phyloP scores from a whole-genome alignment of 1,140 invertebrate genomes.

The Drosophila quadrilineata region DNA sequence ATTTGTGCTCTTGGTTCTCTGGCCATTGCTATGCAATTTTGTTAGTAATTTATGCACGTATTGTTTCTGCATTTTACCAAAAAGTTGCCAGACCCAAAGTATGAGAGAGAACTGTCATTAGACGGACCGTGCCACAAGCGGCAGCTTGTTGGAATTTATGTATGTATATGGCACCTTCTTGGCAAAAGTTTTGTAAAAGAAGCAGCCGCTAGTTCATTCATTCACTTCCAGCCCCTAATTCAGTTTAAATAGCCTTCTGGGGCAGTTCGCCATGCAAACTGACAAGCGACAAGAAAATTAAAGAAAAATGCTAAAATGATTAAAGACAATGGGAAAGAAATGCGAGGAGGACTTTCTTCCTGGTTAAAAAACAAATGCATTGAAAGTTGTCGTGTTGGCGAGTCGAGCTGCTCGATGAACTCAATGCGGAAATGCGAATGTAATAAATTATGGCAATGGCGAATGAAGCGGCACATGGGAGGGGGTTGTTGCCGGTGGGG shows the following conservation, averaged over 20 bases:
- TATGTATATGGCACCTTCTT: conserved; percentile 4
- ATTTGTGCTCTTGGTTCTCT: conserved; percentile 48
- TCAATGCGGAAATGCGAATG: conserved; percentile 61
- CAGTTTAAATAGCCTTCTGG: conserved; percentile 22
- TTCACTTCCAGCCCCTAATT: conserved; percentile 16
- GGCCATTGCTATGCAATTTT: conserved; percentile 66
- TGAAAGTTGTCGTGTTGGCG: no score
- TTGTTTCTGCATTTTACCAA: conserved; percentile 71
- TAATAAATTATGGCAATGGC: conserved; percentile 63
- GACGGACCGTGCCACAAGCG: conserved; percentile 30
- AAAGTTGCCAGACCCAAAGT: not conserved
- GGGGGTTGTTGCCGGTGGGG: not conserved
- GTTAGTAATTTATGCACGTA: conserved; percentile 70
- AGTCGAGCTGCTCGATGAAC: conserved; percentile 62
- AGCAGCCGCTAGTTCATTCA: conserved; percentile 20
- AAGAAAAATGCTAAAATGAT: conserved; percentile 35
- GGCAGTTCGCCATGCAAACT: not conserved
- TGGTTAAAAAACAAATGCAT: conserved; percentile 21
- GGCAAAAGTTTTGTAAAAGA: conserved; percentile 35
- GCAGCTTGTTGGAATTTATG: conserved; percentile 70
- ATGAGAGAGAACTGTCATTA: conserved; percentile 51
- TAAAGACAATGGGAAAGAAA: conserved; percentile 49
- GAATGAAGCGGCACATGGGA: conserved; percentile 42
- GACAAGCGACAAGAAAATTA: conserved; percentile 8
- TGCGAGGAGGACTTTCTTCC: no score